Conservation (phyloP, 2,113 vertebrate species). For the Caranx ignobilis region DNA sequence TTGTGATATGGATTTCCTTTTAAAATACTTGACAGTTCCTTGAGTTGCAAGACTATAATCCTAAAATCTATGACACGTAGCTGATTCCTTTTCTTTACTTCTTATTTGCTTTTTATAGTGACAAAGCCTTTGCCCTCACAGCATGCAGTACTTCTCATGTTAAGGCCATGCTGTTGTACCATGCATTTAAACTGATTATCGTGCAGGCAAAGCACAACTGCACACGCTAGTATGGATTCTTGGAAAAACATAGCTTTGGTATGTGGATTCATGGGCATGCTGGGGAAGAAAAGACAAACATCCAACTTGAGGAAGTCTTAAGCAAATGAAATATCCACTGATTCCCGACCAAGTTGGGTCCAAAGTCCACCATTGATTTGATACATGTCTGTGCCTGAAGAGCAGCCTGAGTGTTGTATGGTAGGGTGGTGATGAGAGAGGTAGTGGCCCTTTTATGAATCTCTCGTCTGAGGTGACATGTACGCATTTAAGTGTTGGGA, state of each 20-base stretch:
- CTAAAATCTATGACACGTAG: background rate
- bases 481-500: background rate
- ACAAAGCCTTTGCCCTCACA: background rate
- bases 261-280: constrained; percentile 2
- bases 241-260: background rate
- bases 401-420: background rate
- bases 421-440: background rate
- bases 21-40: background rate
- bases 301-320: constrained; percentile 20
- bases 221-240: constrained; percentile 5
- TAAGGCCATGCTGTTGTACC: constrained; percentile 13
- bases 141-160: background rate
- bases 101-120: constrained; percentile 6
- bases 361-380: constrained; percentile 45
- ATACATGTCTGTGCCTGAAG: constrained; percentile 4
- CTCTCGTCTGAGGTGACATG: constrained; percentile 14
- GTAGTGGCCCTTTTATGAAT: background rate
- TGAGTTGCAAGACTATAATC: constrained; percentile 4
- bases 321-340: constrained; percentile 8
- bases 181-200: constrained; percentile 12
- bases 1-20: constrained; percentile 1
- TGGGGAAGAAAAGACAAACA: constrained; percentile 7
- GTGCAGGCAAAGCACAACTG: constrained; percentile 16
- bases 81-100: background rate
- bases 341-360: background rate